Conservation (phyloP, 1,140 invertebrate genomes). For the Lordiphosa clarofinis region DNA sequence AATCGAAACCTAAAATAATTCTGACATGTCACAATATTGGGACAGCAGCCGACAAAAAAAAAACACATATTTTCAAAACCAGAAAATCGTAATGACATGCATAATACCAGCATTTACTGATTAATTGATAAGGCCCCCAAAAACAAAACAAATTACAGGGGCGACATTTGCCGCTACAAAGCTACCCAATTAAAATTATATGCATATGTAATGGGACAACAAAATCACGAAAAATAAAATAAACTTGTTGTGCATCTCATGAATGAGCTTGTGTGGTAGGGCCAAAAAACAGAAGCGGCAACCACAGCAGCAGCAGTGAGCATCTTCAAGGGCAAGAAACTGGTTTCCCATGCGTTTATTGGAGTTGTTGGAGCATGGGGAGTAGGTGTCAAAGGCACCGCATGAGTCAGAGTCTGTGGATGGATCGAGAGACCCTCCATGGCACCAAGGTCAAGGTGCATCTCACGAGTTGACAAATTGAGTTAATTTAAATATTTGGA, state of each 20-base stretch:
- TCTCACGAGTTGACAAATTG: slow-evolving; percentile 57
- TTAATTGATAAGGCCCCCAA: slow-evolving; percentile 63
- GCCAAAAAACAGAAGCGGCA: slow-evolving; percentile 19
- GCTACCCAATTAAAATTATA: slow-evolving; percentile 55
- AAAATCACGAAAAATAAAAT: slow-evolving; percentile 12
- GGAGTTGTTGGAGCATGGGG: too few species aligned
- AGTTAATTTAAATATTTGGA: slow-evolving; percentile 62
- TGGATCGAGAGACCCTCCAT: slow-evolving; percentile 10
- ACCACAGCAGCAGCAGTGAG: slow-evolving; percentile 12
- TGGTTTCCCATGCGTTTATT: slow-evolving; percentile 21
- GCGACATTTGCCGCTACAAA: too few species aligned
- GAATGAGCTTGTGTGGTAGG: slow-evolving; percentile 30
- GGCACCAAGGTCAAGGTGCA: slow-evolving; percentile 48
- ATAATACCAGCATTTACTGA: slow-evolving; percentile 48
- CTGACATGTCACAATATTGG: slow-evolving; percentile 33
- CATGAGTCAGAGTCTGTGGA: slow-evolving; percentile 46
- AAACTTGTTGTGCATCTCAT: slow-evolving; percentile 65
- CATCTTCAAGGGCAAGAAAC: slow-evolving; percentile 57
- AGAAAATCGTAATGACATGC: slow-evolving; percentile 56
- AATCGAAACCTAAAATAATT: slow-evolving; percentile 28
- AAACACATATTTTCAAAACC: slow-evolving; percentile 4
- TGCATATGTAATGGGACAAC: slow-evolving; percentile 28
- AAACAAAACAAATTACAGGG: slow-evolving; percentile 50
- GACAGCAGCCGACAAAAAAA: slow-evolving; percentile 17
- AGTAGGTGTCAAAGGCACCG: background rate